Base-by-base conservation (phyloP, 2,113 vertebrate species). In the Callorhinus ursinus region DNA sequence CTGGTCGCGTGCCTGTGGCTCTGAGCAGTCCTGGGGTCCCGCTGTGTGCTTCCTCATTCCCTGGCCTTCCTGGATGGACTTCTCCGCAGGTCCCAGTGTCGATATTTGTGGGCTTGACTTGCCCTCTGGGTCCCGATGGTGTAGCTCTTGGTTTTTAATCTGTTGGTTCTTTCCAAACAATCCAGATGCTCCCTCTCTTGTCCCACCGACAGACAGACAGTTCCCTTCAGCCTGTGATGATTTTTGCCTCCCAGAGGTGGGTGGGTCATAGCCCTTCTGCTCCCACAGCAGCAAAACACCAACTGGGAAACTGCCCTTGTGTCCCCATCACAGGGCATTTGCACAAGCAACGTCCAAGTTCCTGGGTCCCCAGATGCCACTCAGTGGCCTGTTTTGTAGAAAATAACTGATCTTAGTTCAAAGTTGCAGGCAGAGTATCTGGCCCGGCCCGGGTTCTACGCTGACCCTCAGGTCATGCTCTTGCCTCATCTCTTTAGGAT, bases 81-180 rank as follows among this genome's bases (percentile, higher is more conserved):
- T 36, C 53, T 89, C 49, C 2, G 4, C 14, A 1, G 2, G 2
- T 79, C 42, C 19, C 71, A 15, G 42, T 2, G 0, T 71, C 11
- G 1, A 85, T 95, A 24, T 63, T 19, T 92, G 95, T 9, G 76
- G 92, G 53, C 36, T 95, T 46, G 51, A 39, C 85, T 91, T 57
- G 59, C 24, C 33, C 42, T 76, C 28, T 77, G 71, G 91, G 91
- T 21, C 57, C 42, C 11, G 21, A 7, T 31, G 88, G 84, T 61
- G 76, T 31, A 51, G 59, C 77, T 59, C 31, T 81, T n/a, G 94
- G 96, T 19, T 97, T 90, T 90, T 65, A 93, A 96, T 90, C 95
- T 95, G 26, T 36, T 82, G 2, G 4, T 86, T 92, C 72, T 81
- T 72, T 85, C 63, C 55, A 24, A 51, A 69, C 51, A 12, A 51